phyloP scores from a whole-genome alignment of 2,797 vertebrate species.

The Hypotaenidia philippensis region DNA sequence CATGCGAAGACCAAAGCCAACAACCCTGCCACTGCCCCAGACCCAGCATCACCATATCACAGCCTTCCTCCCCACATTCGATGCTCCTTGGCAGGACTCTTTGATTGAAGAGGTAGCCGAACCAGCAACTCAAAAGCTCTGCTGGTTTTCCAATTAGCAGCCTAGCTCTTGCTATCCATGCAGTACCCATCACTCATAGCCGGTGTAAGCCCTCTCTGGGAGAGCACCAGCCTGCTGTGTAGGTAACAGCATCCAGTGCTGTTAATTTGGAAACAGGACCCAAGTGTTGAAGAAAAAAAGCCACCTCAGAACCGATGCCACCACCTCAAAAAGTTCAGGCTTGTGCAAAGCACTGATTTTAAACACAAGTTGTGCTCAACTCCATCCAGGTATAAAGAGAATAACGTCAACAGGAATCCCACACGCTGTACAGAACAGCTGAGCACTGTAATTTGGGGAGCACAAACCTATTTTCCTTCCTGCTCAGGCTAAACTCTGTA shows the following conservation, averaged over 20 bases:
- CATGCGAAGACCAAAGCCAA: background rate
- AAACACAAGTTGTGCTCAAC: background rate
- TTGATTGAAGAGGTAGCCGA: background rate
- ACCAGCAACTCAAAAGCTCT: background rate
- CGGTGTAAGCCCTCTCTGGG: background rate
- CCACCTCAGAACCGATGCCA: background rate
- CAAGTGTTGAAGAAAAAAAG: too few relatives aligned
- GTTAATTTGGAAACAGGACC: background rate
- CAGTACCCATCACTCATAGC: background rate
- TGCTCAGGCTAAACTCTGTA: background rate
- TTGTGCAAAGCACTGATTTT: background rate
- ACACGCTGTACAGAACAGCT: background rate
- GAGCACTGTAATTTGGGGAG: background rate
- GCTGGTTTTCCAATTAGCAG: background rate
- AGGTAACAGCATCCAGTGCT: background rate
- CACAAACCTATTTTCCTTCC: background rate
- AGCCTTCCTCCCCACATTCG: background rate
- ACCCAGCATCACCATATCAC: accelerated
- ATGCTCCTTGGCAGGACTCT: background rate
- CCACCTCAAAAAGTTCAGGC: background rate
- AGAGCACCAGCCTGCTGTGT: background rate
- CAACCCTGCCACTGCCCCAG: background rate
- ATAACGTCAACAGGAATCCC: background rate
- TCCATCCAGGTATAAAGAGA: background rate
- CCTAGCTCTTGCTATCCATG: background rate